Conservation (phyloP, 2,888 invertebrate genomes). For the Brachyopa scutellaris region DNA sequence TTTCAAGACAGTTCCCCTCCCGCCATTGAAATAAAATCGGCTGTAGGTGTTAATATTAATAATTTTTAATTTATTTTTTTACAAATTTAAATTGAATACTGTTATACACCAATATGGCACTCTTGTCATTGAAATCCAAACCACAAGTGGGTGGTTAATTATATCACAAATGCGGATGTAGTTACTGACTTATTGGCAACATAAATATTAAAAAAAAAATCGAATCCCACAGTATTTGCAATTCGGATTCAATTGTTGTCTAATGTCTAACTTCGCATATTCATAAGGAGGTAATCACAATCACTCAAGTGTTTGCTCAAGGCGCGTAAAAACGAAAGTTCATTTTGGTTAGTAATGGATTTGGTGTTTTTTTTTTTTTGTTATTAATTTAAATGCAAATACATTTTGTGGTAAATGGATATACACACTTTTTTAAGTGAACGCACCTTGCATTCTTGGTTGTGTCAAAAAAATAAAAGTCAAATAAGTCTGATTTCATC, state of each 20-base stretch:
- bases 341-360: background rate
- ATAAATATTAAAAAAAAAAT: background rate
- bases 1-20: too few relatives aligned
- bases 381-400: background rate
- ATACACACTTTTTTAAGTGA: background rate
- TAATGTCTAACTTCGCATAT: constrained; percentile 6
- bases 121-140: constrained; percentile 1
- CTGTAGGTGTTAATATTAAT: too few relatives aligned
- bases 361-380: background rate
- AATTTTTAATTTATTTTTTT: too few relatives aligned
- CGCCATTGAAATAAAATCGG: too few relatives aligned
- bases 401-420: too few relatives aligned
- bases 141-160: constrained; percentile 16
- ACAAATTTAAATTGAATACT: too few relatives aligned
- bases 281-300: background rate
- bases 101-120: too few relatives aligned
- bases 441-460: background rate
- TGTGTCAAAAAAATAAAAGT: background rate
- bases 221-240: constrained; percentile 25
- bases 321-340: constrained; percentile 30
- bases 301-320: background rate
- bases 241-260: constrained; percentile 19
- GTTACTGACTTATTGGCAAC: constrained; percentile 4
- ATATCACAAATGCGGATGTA: constrained; percentile 40
- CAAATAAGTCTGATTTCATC: background rate